phyloP scores from a whole-genome alignment of 2,797 vertebrate species.

The Buceros bicornis region DNA sequence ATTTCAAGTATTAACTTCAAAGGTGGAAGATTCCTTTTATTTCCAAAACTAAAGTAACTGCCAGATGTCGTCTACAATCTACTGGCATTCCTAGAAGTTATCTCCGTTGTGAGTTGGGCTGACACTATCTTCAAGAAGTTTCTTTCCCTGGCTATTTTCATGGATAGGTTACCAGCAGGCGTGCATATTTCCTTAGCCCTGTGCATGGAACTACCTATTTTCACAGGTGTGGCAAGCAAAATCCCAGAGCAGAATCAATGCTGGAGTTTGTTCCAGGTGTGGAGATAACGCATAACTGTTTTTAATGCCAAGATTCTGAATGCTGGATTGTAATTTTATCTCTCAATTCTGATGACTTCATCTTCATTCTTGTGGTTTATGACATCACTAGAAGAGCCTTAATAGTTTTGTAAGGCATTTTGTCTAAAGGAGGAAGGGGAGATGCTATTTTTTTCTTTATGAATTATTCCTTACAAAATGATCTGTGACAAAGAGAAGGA shows the following conservation, averaged over 20 bases:
- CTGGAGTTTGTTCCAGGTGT: neutral
- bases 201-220: neutral
- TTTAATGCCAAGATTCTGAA: neutral
- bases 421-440: neutral
- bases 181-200: neutral
- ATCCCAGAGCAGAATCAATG: slow-evolving; percentile 22
- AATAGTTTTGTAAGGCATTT: neutral
- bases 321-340: slow-evolving; percentile 37
- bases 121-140: neutral
- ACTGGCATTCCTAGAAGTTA: too few relatives aligned
- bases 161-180: neutral
- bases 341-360: slow-evolving; percentile 24
- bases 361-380: slow-evolving; percentile 4
- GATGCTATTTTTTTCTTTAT: neutral
- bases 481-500: neutral
- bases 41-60: neutral
- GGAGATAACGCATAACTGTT: neutral
- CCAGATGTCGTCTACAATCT: neutral
- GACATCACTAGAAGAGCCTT: neutral
- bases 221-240: slow-evolving; percentile 11
- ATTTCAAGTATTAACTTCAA: neutral
- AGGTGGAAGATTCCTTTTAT: neutral
- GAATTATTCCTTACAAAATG: neutral
- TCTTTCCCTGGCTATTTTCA: slow-evolving; percentile 12
- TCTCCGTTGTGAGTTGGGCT: slow-evolving; percentile 24